phyloP scores from a whole-genome alignment of 2,888 invertebrate species.

The Coremacera marginata region DNA sequence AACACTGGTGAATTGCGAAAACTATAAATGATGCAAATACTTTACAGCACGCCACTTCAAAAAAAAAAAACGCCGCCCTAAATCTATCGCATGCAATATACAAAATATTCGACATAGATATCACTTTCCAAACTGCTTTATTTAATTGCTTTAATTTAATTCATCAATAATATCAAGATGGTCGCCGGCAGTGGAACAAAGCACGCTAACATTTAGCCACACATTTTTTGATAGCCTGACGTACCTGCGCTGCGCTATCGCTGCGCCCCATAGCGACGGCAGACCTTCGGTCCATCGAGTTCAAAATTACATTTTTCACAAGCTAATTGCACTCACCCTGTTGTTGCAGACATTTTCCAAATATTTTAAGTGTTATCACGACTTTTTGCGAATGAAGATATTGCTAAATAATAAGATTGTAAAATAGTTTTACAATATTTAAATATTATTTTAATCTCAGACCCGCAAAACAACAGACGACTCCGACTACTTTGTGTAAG shows the following conservation, averaged over 20 bases:
- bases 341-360: slow-evolving; percentile 56
- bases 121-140: neutral
- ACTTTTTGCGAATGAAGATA: neutral
- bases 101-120: neutral
- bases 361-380: slow-evolving; percentile 18
- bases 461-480: slow-evolving; percentile 27
- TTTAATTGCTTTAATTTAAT: neutral
- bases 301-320: slow-evolving; percentile 4
- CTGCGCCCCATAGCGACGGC: slow-evolving; percentile 5
- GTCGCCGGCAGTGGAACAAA: slow-evolving; percentile 51
- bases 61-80: slow-evolving; percentile 41
- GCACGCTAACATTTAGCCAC: slow-evolving; percentile 50
- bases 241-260: slow-evolving; percentile 12
- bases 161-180: slow-evolving; percentile 46
- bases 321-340: slow-evolving; percentile 56
- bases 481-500: slow-evolving; percentile 28
- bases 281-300: neutral
- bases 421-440: slow-evolving; percentile 26
- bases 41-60: slow-evolving; percentile 19
- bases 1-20: slow-evolving; percentile 47
- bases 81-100: neutral
- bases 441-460: neutral
- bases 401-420: slow-evolving; percentile 6
- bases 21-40: neutral
- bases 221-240: slow-evolving; percentile 36